Base-by-base conservation (phyloP, 1,140 invertebrate species). In the Olivierus martensii region DNA sequence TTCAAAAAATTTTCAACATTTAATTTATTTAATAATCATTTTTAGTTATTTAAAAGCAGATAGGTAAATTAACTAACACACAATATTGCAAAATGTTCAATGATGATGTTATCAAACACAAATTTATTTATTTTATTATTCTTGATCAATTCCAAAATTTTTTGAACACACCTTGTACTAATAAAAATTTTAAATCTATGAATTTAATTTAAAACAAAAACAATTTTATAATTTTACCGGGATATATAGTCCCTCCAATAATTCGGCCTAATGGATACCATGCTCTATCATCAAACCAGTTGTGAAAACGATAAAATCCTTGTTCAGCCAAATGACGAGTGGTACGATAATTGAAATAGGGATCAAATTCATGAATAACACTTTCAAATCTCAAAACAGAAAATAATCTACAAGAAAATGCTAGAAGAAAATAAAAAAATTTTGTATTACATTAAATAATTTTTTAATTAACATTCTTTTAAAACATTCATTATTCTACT, bases 361-460 rank as follows among this genome's bases (percentile, higher is more conserved):
- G 93, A 82, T 97, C 93, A 73, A 97, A 98, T 71, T 97, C 93
- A 73, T 97, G 93, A 63, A 97, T 97, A 5, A 98, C 91, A 70
- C 88, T 93, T 70, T 97, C 93, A 71, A 93, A 98, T 44, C 91
- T 77, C 49, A 98, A 70, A n/a, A 98, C 92, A 18, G 92, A 96
- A 69, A 96, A 97, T 15, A 97, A 70, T 52, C 93, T 77, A 15
- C 87, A 92, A 34, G 87, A 88, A 76, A 97, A 98, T 39, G 93
- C 92, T 95, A 70, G 55, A 80, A 80, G 68, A 67, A 61, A 63
- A 52, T 54, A 58, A 52, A 54, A 50, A 52, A 55, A 19, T 49
- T 28, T 52, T 47, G 9, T 28, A 28, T 28, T 28, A 28, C 4
- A 28, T 28, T 28, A 28, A 28, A 28, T n/a, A 28, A 28, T 28